phyloP scores from a whole-genome alignment of 2,888 invertebrate species.

The Psylliodes chrysocephalus region DNA sequence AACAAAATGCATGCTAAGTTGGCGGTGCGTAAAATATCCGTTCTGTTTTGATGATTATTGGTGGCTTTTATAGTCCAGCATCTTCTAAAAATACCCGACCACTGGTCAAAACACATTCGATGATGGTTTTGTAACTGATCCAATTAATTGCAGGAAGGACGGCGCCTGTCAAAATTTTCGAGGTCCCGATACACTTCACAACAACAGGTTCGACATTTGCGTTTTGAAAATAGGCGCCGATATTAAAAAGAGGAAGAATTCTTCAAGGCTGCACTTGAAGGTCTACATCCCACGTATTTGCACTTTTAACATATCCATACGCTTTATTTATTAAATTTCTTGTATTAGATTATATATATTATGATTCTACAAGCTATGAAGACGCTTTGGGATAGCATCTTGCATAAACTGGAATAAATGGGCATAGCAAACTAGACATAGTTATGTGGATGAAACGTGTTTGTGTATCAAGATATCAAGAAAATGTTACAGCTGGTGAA shows the following conservation, averaged over 20 bases:
- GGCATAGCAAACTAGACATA: too few species aligned
- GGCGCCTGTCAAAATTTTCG: conserved; percentile 22
- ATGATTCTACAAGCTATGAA: too few species aligned
- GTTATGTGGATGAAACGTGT: too few species aligned
- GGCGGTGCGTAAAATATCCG: conserved; percentile 42
- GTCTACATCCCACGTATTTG: too few species aligned
- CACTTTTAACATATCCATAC: too few species aligned
- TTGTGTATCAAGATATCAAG: too few species aligned
- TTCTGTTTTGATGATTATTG: conserved; percentile 43
- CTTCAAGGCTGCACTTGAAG: neutral
- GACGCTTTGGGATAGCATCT: too few species aligned
- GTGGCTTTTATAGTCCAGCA: conserved; percentile 40
- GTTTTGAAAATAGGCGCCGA: neutral
- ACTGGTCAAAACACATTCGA: conserved; percentile 33
- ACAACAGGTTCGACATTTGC: conserved; percentile 15
- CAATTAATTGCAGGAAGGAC: conserved; percentile 22
- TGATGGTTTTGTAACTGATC: conserved; percentile 26
- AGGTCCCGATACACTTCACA: conserved; percentile 10
- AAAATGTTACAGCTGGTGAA: too few species aligned
- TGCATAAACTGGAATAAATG: too few species aligned
- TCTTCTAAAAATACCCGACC: conserved; percentile 36
- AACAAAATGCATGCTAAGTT: conserved; percentile 43
- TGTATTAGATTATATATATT: too few species aligned
- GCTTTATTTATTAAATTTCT: too few species aligned
- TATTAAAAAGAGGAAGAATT: too few species aligned